phyloP scores from a whole-genome alignment of 2,797 vertebrate species.

The Microtus obscurus region DNA sequence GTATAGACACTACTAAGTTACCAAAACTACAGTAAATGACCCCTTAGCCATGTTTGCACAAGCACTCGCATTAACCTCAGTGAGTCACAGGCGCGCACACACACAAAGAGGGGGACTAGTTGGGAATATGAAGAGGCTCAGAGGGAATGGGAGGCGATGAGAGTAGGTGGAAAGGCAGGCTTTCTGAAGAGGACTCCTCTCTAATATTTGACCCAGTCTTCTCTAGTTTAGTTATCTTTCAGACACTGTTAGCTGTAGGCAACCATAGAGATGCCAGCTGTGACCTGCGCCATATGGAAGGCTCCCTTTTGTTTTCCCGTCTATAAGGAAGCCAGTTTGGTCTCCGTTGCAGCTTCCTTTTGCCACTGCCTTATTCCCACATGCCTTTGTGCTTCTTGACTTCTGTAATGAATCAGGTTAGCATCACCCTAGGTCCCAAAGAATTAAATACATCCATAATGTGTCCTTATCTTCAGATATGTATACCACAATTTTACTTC shows the following conservation, averaged over 20 bases:
- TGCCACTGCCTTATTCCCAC: not conserved
- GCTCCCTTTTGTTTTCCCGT: not conserved
- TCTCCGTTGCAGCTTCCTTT: not conserved
- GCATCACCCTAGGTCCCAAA: not conserved
- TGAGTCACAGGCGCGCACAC: not conserved
- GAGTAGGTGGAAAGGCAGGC: not conserved
- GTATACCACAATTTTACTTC: not conserved
- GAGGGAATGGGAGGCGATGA: not conserved
- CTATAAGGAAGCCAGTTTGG: not conserved
- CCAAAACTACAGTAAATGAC: not conserved
- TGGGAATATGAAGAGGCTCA: not conserved
- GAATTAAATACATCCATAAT: slow-evolving; percentile 10
- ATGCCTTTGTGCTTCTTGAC: not conserved
- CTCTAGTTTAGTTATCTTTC: not conserved
- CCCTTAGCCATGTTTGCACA: not conserved
- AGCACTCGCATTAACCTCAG: not conserved
- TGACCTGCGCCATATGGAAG: not conserved
- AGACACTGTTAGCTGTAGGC: not conserved
- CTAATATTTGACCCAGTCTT: not conserved
- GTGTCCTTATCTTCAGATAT: not conserved
- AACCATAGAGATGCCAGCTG: not conserved
- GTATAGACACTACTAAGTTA: not conserved
- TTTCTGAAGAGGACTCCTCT: not conserved
- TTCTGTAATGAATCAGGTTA: not conserved
- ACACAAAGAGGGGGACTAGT: not conserved